phyloP scores from a whole-genome alignment of 2,797 vertebrate species.

The Acipenser ruthenus region DNA sequence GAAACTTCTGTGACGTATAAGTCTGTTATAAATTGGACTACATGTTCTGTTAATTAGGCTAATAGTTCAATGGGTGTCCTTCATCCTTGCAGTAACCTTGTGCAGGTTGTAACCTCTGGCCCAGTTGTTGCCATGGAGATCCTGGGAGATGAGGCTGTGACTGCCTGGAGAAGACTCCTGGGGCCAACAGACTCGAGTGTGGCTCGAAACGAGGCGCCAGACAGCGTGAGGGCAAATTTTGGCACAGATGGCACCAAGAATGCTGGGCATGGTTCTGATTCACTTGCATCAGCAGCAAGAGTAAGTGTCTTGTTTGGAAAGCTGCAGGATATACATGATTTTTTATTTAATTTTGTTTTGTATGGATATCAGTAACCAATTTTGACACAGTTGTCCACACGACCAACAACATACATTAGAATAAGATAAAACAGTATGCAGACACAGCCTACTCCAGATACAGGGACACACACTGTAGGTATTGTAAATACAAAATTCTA shows the following conservation, averaged over 20 bases:
- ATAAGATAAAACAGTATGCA: too few species aligned
- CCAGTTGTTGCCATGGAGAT: slow-evolving; percentile 86
- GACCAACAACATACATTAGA: too few species aligned
- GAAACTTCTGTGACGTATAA: too few species aligned
- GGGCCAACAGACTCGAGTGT: slow-evolving; percentile 64
- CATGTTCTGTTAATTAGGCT: too few species aligned
- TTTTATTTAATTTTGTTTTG: too few species aligned
- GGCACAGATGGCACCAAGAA: slow-evolving; percentile 73
- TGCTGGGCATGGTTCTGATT: slow-evolving; percentile 79
- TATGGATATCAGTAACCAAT: too few species aligned
- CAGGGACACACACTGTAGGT: too few species aligned
- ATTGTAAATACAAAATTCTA: too few species aligned
- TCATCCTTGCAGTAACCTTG: slow-evolving; percentile 64
- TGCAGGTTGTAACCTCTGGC: slow-evolving; percentile 77
- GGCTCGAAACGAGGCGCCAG: slow-evolving; percentile 61
- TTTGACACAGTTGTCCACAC: too few species aligned
- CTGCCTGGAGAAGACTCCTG: slow-evolving; percentile 72
- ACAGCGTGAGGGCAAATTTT: slow-evolving; percentile 65
- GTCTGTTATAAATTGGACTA: too few species aligned
- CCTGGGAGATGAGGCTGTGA: slow-evolving; percentile 78
- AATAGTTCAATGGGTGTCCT: too few species aligned
- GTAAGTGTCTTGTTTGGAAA: slow-evolving; percentile 48
- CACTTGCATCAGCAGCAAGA: slow-evolving; percentile 73
- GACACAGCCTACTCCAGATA: too few species aligned
- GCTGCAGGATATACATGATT: neutral